Evolutionary conservation across 2,888 invertebrate genomes (phyloP).

Genomic region (Epinotia bilunana): DNA sequence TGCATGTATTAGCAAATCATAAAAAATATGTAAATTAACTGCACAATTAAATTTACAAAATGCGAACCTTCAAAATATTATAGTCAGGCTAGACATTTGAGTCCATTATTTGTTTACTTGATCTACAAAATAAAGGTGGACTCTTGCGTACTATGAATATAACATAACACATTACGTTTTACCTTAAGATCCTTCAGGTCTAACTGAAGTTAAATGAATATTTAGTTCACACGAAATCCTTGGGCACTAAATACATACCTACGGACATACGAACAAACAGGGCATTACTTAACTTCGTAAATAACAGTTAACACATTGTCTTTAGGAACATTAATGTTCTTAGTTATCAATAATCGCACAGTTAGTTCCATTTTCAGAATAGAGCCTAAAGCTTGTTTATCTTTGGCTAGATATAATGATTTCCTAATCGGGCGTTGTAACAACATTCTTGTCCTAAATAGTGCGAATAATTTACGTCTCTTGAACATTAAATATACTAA

Average conservation of each 20-base stretch:
- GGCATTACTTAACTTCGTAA: background rate
- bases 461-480: slow-evolving; percentile 54
- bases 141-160: too few species aligned
- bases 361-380: slow-evolving; percentile 55
- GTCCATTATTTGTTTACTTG: too few species aligned
- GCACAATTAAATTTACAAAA: too few species aligned
- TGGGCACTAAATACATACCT: background rate
- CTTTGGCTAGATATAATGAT: slow-evolving; percentile 75
- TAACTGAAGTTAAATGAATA: too few species aligned
- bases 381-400: slow-evolving; percentile 64
- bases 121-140: too few species aligned
- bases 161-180: too few species aligned
- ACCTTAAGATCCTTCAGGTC: too few species aligned
- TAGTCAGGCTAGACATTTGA: too few species aligned
- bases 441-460: slow-evolving; percentile 72
- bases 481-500: slow-evolving; percentile 48
- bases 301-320: slow-evolving; percentile 10
- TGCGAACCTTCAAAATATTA: too few species aligned
- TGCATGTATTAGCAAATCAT: too few species aligned
- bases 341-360: slow-evolving; percentile 35
- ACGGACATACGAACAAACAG: background rate
- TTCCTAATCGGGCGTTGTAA: slow-evolving; percentile 73
- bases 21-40: too few species aligned
- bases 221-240: too few species aligned
- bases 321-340: slow-evolving; percentile 21